Percentiles rank a stretch among this genome's conserved stretches.
phyloP scores from a whole-genome alignment of 2,888 invertebrate species.

The Pristionchus japonicus region DNA sequence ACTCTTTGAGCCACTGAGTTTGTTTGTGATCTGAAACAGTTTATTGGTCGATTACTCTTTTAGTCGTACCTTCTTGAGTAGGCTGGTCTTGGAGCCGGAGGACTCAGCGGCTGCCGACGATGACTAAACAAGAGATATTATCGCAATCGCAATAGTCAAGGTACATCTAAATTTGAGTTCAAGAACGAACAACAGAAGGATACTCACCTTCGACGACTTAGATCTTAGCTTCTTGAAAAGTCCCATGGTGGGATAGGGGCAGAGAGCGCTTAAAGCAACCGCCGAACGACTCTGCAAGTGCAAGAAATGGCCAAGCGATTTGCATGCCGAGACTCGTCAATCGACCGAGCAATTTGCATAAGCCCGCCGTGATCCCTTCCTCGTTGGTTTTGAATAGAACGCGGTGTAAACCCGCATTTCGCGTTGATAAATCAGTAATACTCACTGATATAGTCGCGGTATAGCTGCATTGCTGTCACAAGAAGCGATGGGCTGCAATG shows the following conservation, averaged over 20 bases:
- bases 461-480: neutral
- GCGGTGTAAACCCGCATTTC: too few relatives aligned
- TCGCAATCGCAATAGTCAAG: neutral
- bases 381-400: too few relatives aligned
- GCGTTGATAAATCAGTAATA: neutral
- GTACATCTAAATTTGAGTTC: too few relatives aligned
- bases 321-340: neutral
- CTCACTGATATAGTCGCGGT: neutral
- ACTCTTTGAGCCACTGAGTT: neutral
- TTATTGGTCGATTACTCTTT: neutral
- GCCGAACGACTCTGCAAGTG: neutral
- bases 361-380: too few relatives aligned
- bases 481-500: neutral
- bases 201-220: neutral
- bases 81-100: neutral
- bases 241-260: neutral
- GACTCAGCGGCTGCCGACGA: neutral
- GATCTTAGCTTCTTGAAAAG: neutral
- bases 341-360: too few relatives aligned
- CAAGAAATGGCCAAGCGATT: neutral
- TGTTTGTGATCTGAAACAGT: neutral
- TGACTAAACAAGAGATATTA: neutral
- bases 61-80: neutral
- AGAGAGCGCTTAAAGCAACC: neutral
- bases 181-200: too few relatives aligned